These are phyloP conservation scores for Bufo bufo DNA, from an alignment of 2,113 vertebrate genomes.

Conservation along the genomic window DNA sequence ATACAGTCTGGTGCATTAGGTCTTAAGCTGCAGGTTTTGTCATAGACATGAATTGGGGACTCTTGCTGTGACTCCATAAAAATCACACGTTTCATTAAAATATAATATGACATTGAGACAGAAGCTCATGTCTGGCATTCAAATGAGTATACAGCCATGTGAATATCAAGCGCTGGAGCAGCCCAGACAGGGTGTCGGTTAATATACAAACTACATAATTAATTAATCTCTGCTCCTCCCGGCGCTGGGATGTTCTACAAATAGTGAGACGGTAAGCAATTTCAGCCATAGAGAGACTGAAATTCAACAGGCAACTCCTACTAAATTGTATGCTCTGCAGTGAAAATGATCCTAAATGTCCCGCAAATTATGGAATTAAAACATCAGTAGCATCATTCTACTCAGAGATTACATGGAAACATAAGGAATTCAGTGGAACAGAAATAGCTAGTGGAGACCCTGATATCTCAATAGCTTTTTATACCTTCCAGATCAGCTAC, in stretches of 20 bases:
- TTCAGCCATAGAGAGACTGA: neutral
- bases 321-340: neutral
- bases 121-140: neutral
- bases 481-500: too few species aligned
- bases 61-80: neutral
- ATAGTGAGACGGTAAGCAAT: neutral
- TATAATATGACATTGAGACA: constrained; percentile 28
- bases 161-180: constrained; percentile 44
- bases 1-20: too few species aligned
- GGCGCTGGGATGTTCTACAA: neutral
- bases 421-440: too few species aligned
- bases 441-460: too few species aligned
- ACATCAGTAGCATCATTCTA: too few species aligned
- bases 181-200: constrained; percentile 46
- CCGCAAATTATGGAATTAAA: too few species aligned
- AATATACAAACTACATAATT: constrained; percentile 49
- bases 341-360: too few species aligned
- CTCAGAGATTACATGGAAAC: too few species aligned
- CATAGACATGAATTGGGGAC: neutral
- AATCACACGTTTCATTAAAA: neutral
- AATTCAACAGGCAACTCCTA: neutral
- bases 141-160: neutral
- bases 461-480: too few species aligned
- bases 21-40: neutral
- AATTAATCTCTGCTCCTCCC: constrained; percentile 44